A percentile compares a stretch with the other conserved stretches of the same genome.
Conservation (phyloP, 2,113 vertebrate genomes). For the Rhodinocichla rosea region DNA sequence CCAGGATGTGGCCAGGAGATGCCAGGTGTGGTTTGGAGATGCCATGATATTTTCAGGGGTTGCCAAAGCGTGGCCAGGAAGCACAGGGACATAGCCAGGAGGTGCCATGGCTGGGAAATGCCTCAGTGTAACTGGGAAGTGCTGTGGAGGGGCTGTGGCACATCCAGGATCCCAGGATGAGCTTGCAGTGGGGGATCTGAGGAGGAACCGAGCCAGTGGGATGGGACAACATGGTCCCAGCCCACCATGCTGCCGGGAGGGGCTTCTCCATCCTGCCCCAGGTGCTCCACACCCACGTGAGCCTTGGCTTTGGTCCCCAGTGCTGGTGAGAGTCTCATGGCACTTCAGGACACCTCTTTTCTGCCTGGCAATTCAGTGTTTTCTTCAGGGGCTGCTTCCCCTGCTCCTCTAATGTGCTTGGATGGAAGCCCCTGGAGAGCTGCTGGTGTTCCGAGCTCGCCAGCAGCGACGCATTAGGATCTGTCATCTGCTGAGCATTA, state of each 20-base stretch:
- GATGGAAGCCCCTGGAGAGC: slow-evolving; percentile 31
- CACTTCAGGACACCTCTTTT: neutral
- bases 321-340: neutral
- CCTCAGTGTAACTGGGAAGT: accelerated
- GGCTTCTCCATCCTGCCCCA: neutral
- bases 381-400: neutral
- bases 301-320: accelerated
- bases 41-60: accelerated
- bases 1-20: neutral
- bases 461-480: slow-evolving; percentile 10
- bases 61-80: neutral
- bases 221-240: accelerated
- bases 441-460: neutral
- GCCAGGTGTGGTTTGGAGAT: neutral
- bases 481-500: slow-evolving; percentile 55
- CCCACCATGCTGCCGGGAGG: neutral
- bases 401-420: neutral
- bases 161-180: neutral
- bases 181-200: neutral
- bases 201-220: accelerated
- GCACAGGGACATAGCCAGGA: neutral
- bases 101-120: neutral
- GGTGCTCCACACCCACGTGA: accelerated
- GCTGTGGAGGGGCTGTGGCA: too few relatives aligned
- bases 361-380: neutral